Evolutionary conservation across 2,113 vertebrate genomes (phyloP).

Genomic region (Scytalopus superciliaris): DNA sequence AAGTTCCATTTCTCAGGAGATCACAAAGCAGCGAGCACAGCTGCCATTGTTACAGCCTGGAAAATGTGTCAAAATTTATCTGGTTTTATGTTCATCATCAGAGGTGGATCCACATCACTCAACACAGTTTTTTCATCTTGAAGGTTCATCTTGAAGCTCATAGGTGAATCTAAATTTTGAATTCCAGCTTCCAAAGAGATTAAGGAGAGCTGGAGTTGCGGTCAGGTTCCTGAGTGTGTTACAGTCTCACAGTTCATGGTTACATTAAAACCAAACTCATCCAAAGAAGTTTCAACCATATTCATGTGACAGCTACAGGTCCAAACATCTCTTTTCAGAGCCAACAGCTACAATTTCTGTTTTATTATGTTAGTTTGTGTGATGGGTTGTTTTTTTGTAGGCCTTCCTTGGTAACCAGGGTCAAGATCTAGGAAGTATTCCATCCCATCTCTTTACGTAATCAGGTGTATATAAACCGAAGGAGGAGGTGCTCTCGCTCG

Average conservation of each 20-base stretch:
- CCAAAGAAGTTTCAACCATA: neutral
- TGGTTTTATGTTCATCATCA: neutral
- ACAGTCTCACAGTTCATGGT: neutral
- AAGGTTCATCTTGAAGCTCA: neutral
- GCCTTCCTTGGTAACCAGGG: no score
- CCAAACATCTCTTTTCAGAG: neutral
- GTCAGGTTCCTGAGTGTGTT: neutral
- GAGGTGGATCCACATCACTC: neutral
- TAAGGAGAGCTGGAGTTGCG: neutral
- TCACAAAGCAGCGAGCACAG: neutral
- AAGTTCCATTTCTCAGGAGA: neutral
- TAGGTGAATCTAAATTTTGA: neutral
- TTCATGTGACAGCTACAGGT: neutral
- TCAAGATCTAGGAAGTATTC: no score
- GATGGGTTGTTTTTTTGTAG: no score
- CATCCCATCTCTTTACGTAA: no score
- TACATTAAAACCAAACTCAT: neutral
- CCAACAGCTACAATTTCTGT: neutral
- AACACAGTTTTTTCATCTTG: neutral
- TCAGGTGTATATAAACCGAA: no score
- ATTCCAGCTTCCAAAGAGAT: neutral
- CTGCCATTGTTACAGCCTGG: neutral
- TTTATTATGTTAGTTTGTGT: conserved; percentile 10
- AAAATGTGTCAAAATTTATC: neutral
- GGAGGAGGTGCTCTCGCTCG: no score